Evolutionary conservation across 2,888 invertebrate genomes (phyloP).

Genomic region (Spisula solida): DNA sequence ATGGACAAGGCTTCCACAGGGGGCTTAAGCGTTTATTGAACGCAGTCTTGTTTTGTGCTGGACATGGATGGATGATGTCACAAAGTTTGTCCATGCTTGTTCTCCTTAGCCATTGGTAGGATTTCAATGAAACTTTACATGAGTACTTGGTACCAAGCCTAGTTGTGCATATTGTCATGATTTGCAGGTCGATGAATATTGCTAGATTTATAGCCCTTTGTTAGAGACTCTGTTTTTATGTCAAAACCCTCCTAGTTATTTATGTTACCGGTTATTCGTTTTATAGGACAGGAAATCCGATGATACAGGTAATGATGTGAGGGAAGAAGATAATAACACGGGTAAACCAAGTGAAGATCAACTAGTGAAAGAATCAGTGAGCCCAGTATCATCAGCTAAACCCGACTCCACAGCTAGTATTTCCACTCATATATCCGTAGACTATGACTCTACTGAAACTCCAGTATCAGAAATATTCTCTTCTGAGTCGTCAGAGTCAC

Average conservation of each 20-base stretch:
- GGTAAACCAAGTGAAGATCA: constrained; percentile 23
- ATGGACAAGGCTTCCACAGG: too few relatives aligned
- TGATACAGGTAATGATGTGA: constrained; percentile 14
- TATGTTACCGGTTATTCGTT: not conserved
- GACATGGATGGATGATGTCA: too few relatives aligned
- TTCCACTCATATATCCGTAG: not conserved
- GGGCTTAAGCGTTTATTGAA: too few relatives aligned
- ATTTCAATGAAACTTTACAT: too few relatives aligned
- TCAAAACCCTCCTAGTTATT: not conserved
- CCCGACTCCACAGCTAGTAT: not conserved
- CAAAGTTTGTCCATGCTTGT: too few relatives aligned
- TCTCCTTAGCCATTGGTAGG: too few relatives aligned
- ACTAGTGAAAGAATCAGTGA: constrained; percentile 13
- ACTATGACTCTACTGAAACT: not conserved
- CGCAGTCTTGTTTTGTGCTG: too few relatives aligned
- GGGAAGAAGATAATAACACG: constrained; percentile 40
- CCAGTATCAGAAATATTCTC: constrained; percentile 4
- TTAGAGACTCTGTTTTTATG: too few relatives aligned
- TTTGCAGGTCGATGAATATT: too few relatives aligned
- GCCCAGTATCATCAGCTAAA: not conserved
- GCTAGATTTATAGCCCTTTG: too few relatives aligned
- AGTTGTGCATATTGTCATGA: too few relatives aligned
- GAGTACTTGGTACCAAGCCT: too few relatives aligned
- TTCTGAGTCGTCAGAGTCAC: not conserved
- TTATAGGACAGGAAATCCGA: constrained; percentile 33